phyloP scores from a whole-genome alignment of 92 coral and sea anemone species.

The Hydrozoanthus gracilis region DNA sequence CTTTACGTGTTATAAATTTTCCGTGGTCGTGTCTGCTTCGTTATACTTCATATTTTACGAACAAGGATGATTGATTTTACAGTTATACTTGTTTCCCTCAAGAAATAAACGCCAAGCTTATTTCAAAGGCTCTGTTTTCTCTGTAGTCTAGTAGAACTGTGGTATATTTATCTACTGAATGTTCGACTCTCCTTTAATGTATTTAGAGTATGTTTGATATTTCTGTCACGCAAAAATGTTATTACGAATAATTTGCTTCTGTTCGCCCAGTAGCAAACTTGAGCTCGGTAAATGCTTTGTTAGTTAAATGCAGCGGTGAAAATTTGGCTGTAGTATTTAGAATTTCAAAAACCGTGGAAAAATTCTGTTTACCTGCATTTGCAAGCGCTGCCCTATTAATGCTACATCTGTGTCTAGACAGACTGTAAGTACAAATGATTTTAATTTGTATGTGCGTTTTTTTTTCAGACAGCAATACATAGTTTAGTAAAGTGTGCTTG shows the following conservation, averaged over 20 bases:
- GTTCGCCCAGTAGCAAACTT: neutral
- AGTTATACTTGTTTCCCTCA: too few species aligned
- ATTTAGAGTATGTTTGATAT: slow-evolving; percentile 34
- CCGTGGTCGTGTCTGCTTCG: too few species aligned
- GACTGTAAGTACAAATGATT: neutral
- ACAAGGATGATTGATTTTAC: too few species aligned
- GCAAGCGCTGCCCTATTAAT: slow-evolving; percentile 1
- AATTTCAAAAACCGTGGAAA: neutral
- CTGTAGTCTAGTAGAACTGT: too few species aligned
- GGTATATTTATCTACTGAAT: neutral
- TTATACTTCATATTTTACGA: too few species aligned
- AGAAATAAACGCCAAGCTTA: too few species aligned
- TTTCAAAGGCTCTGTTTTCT: too few species aligned
- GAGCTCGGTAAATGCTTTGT: too few species aligned
- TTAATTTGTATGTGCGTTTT: neutral
- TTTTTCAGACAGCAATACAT: neutral
- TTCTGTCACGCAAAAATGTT: slow-evolving; percentile 9
- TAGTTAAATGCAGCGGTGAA: too few species aligned
- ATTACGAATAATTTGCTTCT: neutral
- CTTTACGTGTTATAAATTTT: too few species aligned
- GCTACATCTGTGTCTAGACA: neutral
- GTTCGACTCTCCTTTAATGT: neutral
- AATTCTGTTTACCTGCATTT: neutral
- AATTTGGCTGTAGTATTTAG: too few species aligned
- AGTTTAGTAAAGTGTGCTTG: neutral